Evolutionary conservation across 2,888 invertebrate genomes (phyloP).

Genomic region (Tridacna gigas): DNA sequence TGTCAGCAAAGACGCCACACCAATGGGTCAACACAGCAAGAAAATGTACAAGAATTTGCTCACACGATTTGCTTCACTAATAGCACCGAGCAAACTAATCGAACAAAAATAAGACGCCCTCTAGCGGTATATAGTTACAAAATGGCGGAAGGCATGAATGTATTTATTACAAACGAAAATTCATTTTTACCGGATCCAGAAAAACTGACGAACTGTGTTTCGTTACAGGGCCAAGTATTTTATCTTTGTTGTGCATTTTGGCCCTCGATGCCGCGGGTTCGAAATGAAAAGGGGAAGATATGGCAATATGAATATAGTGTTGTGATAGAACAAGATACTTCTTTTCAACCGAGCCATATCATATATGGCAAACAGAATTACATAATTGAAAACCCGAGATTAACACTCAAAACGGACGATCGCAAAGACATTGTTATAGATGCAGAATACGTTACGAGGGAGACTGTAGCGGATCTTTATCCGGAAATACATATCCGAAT

Average conservation of each 20-base stretch:
- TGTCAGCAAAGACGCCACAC: neutral
- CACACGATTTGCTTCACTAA: slow-evolving; percentile 20
- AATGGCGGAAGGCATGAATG: neutral
- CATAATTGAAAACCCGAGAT: slow-evolving; percentile 1
- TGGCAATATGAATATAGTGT: slow-evolving; percentile 3
- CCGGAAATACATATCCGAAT: slow-evolving; percentile 7
- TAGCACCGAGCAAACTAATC: neutral
- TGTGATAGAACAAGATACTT: neutral
- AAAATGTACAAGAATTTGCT: neutral
- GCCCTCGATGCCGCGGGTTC: neutral
- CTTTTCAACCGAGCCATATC: slow-evolving; percentile 18
- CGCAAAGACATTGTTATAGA: neutral
- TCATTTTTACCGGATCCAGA: neutral
- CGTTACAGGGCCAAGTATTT: neutral
- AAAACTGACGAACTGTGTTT: neutral
- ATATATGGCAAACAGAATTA: slow-evolving; percentile 18
- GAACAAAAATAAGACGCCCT: slow-evolving; percentile 7
- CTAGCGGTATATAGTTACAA: neutral
- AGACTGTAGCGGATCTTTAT: slow-evolving; percentile 3
- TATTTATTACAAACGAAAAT: slow-evolving; percentile 5
- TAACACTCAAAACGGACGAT: neutral
- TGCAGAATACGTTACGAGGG: slow-evolving; percentile 1
- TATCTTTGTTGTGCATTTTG: slow-evolving; percentile 2
- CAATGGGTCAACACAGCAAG: neutral
- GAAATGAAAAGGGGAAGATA: neutral